A percentile compares a stretch with the other conserved stretches of the same genome.
Conservation (phyloP, 2,888 invertebrate genomes). For the Hirtodrosophila cameraria region DNA sequence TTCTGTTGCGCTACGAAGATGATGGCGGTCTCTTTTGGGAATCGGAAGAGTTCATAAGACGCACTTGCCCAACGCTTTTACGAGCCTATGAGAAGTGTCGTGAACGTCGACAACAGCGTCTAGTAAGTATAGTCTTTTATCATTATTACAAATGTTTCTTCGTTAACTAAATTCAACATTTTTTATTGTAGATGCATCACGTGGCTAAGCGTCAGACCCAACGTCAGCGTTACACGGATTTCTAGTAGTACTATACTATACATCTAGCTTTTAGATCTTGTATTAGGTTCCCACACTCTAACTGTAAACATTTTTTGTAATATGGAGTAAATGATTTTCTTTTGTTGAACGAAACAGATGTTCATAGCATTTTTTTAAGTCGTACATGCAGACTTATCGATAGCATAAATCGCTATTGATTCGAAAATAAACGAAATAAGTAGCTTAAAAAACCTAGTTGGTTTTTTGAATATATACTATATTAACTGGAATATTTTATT, state of each 20-base stretch:
- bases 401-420: slow-evolving; percentile 10
- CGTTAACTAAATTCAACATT: not conserved
- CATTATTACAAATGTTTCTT: too few relatives aligned
- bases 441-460: too few relatives aligned
- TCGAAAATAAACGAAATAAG: too few relatives aligned
- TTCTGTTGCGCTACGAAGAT: slow-evolving; percentile 74
- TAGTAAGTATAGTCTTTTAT: slow-evolving; percentile 57
- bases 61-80: slow-evolving; percentile 75
- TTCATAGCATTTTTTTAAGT: not conserved
- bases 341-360: slow-evolving; percentile 68
- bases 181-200: slow-evolving; percentile 73
- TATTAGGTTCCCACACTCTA: slow-evolving; percentile 66
- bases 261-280: slow-evolving; percentile 56
- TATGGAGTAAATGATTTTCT: slow-evolving; percentile 75
- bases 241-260: slow-evolving; percentile 60
- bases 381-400: slow-evolving; percentile 1
- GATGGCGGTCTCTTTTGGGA: slow-evolving; percentile 77
- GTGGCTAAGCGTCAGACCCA: slow-evolving; percentile 79
- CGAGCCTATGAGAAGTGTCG: slow-evolving; percentile 75
- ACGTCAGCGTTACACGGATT: slow-evolving; percentile 80
- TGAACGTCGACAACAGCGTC: slow-evolving; percentile 72
- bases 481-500: too few relatives aligned
- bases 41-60: slow-evolving; percentile 71
- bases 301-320: slow-evolving; percentile 73
- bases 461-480: too few relatives aligned